A percentile compares a stretch with the other conserved stretches of the same genome.
Evolutionary conservation across 2,888 invertebrate species (phyloP).

Genomic region (Bhutanitis thaidina): DNA sequence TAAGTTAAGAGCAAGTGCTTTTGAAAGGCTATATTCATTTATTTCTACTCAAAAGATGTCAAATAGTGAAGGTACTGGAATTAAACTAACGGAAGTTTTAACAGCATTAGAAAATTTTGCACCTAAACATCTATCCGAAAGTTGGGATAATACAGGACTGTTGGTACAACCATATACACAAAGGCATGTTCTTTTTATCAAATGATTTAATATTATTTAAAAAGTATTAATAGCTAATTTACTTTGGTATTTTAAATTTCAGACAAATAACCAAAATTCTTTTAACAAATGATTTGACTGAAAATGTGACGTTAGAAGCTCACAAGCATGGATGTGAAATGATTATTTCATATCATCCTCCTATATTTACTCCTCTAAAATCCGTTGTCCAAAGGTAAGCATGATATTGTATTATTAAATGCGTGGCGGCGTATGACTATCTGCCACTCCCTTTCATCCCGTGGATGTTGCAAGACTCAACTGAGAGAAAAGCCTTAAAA

Average conservation of each 20-base stretch:
- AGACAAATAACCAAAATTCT: conserved; percentile 83
- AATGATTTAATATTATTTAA: too few species aligned
- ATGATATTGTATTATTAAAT: too few species aligned
- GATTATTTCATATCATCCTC: conserved; percentile 97
- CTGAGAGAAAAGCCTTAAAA: too few species aligned
- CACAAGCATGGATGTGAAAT: conserved; percentile 83
- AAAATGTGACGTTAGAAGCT: conserved; percentile 92
- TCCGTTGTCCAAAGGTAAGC: conserved; percentile 87
- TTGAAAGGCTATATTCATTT: conserved; percentile 36
- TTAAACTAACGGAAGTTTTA: conserved; percentile 74
- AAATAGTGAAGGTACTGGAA: conserved; percentile 53
- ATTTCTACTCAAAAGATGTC: conserved; percentile 44
- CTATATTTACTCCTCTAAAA: conserved; percentile 92
- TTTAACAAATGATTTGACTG: conserved; percentile 95
- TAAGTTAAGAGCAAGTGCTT: conserved; percentile 32
- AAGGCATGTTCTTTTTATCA: conserved; percentile 43
- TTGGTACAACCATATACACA: conserved; percentile 88
- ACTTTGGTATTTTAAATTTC: conserved; percentile 30
- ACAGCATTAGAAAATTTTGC: conserved; percentile 84
- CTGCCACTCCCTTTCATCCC: too few species aligned
- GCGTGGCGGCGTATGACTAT: too few species aligned
- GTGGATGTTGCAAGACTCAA: too few species aligned
- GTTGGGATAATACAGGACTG: conserved; percentile 97
- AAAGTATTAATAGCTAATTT: too few species aligned
- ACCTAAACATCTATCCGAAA: conserved; percentile 85